These are phyloP conservation scores for Centropristis striata DNA, from an alignment of 2,113 vertebrate genomes.

Conservation along the genomic window DNA sequence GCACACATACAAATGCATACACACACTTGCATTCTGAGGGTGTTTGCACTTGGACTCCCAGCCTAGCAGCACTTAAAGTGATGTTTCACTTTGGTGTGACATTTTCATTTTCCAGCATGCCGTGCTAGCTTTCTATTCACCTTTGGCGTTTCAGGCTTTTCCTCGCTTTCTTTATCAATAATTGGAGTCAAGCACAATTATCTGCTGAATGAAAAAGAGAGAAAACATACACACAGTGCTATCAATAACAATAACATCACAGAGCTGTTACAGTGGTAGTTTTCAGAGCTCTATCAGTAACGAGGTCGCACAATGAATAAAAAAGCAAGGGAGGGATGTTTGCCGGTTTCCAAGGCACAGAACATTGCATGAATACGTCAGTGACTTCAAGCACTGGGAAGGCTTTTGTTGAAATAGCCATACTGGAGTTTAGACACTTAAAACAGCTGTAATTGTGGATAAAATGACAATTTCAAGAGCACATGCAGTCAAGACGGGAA, in stretches of 20 bases:
- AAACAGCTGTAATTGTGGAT: neutral
- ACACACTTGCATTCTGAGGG: constrained; percentile 19
- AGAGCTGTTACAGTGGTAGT: constrained; percentile 6
- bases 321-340: neutral
- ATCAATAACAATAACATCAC: constrained; percentile 12
- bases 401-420: neutral
- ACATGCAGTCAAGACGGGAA: neutral
- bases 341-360: neutral
- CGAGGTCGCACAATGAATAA: constrained; percentile 3
- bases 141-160: neutral
- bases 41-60: constrained; percentile 14
- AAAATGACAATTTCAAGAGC: neutral
- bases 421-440: too few relatives aligned
- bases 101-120: constrained; percentile 49
- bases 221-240: neutral
- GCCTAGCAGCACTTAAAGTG: constrained; percentile 24
- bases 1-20: constrained; percentile 29
- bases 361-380: neutral
- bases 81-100: constrained; percentile 42
- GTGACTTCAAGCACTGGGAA: neutral
- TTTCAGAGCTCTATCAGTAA: constrained; percentile 3
- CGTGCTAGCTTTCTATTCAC: constrained; percentile 20
- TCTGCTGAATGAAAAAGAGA: constrained; percentile 8
- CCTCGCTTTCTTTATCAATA: constrained; percentile 13
- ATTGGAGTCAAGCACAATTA: constrained; percentile 30